These are phyloP conservation scores for Diprion similis DNA, from an alignment of 1,140 invertebrate genomes.

Conservation along the genomic window DNA sequence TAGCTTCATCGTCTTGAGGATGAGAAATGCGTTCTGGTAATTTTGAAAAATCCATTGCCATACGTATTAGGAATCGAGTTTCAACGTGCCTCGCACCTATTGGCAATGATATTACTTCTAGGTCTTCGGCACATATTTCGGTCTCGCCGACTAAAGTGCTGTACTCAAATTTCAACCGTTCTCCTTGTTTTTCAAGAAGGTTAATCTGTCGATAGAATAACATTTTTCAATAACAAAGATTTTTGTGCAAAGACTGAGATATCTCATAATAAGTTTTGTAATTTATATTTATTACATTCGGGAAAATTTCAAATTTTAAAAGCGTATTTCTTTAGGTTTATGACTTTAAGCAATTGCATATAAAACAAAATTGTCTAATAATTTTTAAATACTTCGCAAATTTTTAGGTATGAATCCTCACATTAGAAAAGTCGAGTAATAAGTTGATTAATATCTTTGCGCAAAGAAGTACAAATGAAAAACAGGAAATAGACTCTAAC, in stretches of 20 bases:
- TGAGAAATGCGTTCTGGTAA: slow-evolving; percentile 35
- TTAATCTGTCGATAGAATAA: slow-evolving; percentile 28
- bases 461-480: no score
- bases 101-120: slow-evolving; percentile 48
- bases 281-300: not conserved
- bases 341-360: slow-evolving; percentile 10
- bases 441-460: no score
- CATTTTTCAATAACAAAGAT: no score
- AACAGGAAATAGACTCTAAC: no score
- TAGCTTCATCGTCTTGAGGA: slow-evolving; percentile 35
- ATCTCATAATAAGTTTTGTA: no score
- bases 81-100: slow-evolving; percentile 37
- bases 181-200: slow-evolving; percentile 28
- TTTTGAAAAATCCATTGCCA: slow-evolving; percentile 46
- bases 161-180: slow-evolving; percentile 43
- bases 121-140: slow-evolving; percentile 39
- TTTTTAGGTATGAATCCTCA: not conserved
- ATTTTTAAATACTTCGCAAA: not conserved
- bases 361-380: not conserved
- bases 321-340: slow-evolving; percentile 13
- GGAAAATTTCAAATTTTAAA: not conserved
- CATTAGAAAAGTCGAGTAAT: no score
- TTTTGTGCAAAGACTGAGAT: no score
- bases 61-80: slow-evolving; percentile 46
- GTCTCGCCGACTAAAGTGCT: slow-evolving; percentile 35